Base-by-base conservation (phyloP, 92 coral and sea anemone genomes). In the Porites lobata region DNA sequence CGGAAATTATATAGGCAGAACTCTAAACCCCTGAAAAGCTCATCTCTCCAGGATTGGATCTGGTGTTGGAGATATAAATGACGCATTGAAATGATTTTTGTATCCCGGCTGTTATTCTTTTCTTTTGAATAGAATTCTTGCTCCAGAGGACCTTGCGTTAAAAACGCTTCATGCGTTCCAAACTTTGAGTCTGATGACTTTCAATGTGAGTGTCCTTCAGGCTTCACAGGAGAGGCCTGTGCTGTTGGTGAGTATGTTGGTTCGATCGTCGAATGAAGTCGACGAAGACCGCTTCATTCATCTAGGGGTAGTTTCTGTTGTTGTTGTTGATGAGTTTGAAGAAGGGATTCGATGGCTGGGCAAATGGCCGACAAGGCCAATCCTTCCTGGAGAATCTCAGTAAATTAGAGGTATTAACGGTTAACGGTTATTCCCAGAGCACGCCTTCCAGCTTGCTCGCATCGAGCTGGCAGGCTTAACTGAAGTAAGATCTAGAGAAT, bases 161-260 rank as follows among this genome's bases (percentile, higher is more conserved):
- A 32, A 62, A 87, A 87, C 21, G 85, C 82, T 17, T 20, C 74
- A 2, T 87, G 90, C 26, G 53, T 87, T 63, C 90, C 90, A 64
- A 61, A 70, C 74, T 72, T 70, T 24, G 90, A 38, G 32, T 59
- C 74, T 38, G 70, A 64, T n/a, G 15, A 0, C 51, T 51, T 79
- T 67, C 70, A 87, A 65, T 87, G 90, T 24, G 72, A 69, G 38
- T 87, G 90, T 72, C 90, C 90, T 21, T 59, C 80, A 7, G 90
- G 90, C 29, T 87, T 71, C 57, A 81, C 76, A 13, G 90, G 90
- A 17, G 69, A 87, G 8, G 62, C 76, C 59, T 87, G 90, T 64
- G 80, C 59, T 54, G 20, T 71, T 59, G 86, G 90, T 87, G 50
- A 65, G 85, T 79, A 51, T 10, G 61, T 1, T 56, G 21, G 7